Conservation (phyloP, 2,113 vertebrate genomes). For the Micromys minutus region DNA sequence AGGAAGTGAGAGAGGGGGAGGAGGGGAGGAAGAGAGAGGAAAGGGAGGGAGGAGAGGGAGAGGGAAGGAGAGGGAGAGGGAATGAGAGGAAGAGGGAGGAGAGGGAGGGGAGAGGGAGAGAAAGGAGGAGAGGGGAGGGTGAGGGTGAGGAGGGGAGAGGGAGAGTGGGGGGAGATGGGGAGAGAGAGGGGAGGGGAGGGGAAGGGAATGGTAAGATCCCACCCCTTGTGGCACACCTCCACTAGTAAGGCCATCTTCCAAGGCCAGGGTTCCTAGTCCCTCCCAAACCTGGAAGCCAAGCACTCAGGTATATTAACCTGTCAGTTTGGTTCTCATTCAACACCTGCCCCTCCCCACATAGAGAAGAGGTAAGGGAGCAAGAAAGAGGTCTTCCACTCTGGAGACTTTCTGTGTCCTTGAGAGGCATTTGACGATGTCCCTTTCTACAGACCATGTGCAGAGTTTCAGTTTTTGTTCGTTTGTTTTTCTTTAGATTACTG, state of each 20-base stretch:
- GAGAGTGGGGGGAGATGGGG: neutral
- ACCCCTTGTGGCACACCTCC: neutral
- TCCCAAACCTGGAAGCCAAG: neutral
- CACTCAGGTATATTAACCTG: neutral
- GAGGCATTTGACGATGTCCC: neutral
- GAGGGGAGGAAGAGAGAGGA: too few relatives aligned
- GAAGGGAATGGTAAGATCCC: neutral
- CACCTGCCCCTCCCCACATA: neutral
- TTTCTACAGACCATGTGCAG: neutral
- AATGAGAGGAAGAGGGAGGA: neutral
- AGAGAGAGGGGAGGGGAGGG: neutral
- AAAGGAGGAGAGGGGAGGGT: too few relatives aligned
- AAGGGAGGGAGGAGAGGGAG: too few relatives aligned
- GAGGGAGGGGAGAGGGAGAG: neutral
- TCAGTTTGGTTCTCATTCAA: neutral
- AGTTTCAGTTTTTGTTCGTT: neutral
- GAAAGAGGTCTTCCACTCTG: neutral
- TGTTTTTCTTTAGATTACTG: neutral
- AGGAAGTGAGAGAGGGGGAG: too few relatives aligned
- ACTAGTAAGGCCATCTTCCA: neutral
- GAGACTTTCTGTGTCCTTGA: neutral
- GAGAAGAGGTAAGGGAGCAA: neutral
- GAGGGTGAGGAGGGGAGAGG: too few relatives aligned
- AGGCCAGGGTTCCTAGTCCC: neutral
- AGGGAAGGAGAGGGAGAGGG: too few relatives aligned